Evolutionary conservation across 2,888 invertebrate genomes (phyloP), one percentile per base, ranked within the genome.

Genomic region (Leistus spinibarbis): DNA sequence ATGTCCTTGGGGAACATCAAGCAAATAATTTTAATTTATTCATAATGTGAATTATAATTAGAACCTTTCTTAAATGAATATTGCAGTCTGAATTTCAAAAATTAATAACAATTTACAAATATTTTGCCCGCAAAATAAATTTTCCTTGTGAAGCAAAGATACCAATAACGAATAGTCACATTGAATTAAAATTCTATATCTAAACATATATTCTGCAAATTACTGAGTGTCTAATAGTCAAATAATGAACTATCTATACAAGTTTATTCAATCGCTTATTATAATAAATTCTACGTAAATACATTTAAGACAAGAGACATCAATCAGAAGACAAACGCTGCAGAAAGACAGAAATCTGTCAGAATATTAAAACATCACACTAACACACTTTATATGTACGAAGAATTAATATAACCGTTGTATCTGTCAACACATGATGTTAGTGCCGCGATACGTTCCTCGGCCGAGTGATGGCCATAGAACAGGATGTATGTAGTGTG

Each of bases 351-450:
- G 66, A 73, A 73, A 73, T 73, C 73, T 67, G 73, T 73, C 73
- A n/a, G 67, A 73, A 73, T 73, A 73, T 73, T 73, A 73, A 73
- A 73, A 67, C 73, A 73, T 73, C 67, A 62, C 67, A 67, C 67
- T 73, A 73, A 67, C 73, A 73, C 73, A 67, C 73, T 73, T 73
- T 67, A 67, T 67, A 56, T 57, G 72, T 72, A 66, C 62, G 67
- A 73, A 75, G 69, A 69, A 75, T 75, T 75, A 75, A 75, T 75
- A 75, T 69, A 75, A 69, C 75, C 64, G 75, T 69, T 74, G 74
- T 68, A 63, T 69, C 69, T 64, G 64, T 69, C 75, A 54, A 24
- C 75, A 62, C 20, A 22, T 60, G 73, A 19, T 22, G 17, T 19
- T 17, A 75, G 27, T 62, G 5, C 16, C 63, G 57, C 60, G 68